Base-by-base conservation (phyloP, 1,140 invertebrate genomes). In the Harpegnathos saltator region DNA sequence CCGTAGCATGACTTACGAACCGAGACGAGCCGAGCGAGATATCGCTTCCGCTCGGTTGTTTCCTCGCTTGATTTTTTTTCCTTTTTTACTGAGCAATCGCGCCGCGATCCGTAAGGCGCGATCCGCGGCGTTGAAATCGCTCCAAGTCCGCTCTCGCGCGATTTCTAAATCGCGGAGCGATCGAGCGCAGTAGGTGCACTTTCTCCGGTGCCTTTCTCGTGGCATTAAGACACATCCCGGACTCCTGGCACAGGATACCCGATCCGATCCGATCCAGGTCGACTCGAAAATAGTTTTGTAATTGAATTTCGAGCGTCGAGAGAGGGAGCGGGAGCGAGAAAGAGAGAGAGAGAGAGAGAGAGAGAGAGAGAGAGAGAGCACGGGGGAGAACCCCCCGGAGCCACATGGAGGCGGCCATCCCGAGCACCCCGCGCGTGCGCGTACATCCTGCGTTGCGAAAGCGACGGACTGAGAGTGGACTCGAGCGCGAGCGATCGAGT, bases 151-250 rank as follows among this genome's bases (percentile, higher is more conserved):
- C 78, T 86, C 74, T 86, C 83, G 52, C 84, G 69, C 71, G 84
- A 82, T 85, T 85, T 86, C 83, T 85, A 85, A 85, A 82, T 85
- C 84, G 68, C 75, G 68, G 52, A 80, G 68, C 83, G 65, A 80
- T 54, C 50, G 50, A 65, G 71, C 78, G 71, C 63, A 72, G 85
- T 83, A 75, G 62, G 84, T 75, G 84, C 73, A 86, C 85, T 86
- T 86, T 86, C 85, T 86, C 84, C 85, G 66, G 38, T 77, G 84
- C 84, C 84, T 86, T 86, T 86, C 84, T 85, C 71, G 71, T 58
- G 85, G 78, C 71, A 63, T 74, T 69, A 82, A 82, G 52, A 62
- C 54, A 59, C 59, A 62, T 74, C 85, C 63, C 56, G 56, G 62
- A 66, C 48, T 59, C 56, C 73, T 58, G 48, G 73, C 62, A 65